Percentiles rank a stretch among this genome's conserved stretches.
phyloP scores from a whole-genome alignment of 2,797 vertebrate species.

The Leptoclinus maculatus region DNA sequence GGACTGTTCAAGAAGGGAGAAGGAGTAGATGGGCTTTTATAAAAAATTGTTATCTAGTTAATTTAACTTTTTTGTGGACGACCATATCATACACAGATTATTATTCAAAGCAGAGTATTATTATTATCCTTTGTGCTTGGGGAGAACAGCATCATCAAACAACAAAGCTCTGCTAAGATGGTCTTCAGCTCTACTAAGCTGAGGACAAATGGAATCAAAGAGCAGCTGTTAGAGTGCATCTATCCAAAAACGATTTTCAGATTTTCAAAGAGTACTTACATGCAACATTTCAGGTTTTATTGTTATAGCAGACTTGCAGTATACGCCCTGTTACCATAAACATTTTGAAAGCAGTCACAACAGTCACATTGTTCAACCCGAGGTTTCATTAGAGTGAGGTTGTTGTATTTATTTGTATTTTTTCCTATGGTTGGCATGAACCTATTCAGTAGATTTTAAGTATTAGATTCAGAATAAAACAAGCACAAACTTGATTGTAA shows the following conservation, averaged over 20 bases:
- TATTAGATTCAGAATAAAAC: slow-evolving; percentile 7
- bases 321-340: neutral
- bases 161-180: slow-evolving; percentile 23
- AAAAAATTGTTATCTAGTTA: neutral
- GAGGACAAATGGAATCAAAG: slow-evolving; percentile 11
- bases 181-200: neutral
- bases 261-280: neutral
- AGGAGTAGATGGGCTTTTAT: neutral
- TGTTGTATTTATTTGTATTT: neutral
- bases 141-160: neutral
- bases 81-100: neutral
- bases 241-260: neutral
- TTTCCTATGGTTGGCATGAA: neutral
- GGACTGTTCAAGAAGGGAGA: neutral
- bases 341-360: neutral
- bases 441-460: neutral
- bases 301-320: neutral
- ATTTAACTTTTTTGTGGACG: neutral
- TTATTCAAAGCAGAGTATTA: neutral
- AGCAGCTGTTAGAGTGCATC: neutral
- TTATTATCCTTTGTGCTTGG: neutral
- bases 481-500: neutral
- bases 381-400: neutral
- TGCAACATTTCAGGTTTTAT: neutral
- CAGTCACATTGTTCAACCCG: neutral